These are phyloP conservation scores for Uloborus diversus DNA, from an alignment of 1,140 invertebrate species.

Conservation along the genomic window DNA sequence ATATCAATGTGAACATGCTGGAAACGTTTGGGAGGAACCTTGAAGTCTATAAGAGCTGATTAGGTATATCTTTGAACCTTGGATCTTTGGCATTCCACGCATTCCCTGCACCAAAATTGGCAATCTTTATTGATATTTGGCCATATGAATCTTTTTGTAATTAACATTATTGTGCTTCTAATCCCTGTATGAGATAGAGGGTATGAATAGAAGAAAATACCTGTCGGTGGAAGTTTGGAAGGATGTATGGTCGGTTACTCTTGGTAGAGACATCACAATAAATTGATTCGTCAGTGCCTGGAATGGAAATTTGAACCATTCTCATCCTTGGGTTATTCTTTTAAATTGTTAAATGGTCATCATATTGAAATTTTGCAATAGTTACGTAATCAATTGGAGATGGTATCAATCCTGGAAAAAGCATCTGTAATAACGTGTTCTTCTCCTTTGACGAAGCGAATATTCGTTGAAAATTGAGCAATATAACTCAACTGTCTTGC, in stretches of 20 bases:
- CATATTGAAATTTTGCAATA: neutral
- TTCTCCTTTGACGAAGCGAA: constrained; percentile 62
- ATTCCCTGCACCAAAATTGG: neutral
- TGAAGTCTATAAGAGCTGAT: neutral
- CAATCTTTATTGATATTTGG: neutral
- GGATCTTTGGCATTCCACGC: neutral
- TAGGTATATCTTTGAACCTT: neutral
- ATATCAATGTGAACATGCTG: neutral
- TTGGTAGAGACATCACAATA: neutral
- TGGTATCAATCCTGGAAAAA: constrained; percentile 20
- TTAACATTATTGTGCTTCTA: neutral
- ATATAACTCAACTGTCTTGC: constrained; percentile 8
- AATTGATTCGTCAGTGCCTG: neutral
- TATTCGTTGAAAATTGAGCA: constrained; percentile 62
- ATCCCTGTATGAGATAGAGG: constrained; percentile 8
- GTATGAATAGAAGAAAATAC: neutral
- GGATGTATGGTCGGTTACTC: neutral
- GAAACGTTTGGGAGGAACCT: neutral
- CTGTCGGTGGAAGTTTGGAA: neutral
- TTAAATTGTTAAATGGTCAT: constrained; percentile 6
- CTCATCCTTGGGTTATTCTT: neutral
- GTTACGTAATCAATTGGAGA: constrained; percentile 3
- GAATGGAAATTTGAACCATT: neutral
- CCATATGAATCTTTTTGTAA: constrained; percentile 5
- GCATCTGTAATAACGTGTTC: constrained; percentile 60